phyloP scores from a whole-genome alignment of 2,797 vertebrate species.

The Philypnodon macrostomus region DNA sequence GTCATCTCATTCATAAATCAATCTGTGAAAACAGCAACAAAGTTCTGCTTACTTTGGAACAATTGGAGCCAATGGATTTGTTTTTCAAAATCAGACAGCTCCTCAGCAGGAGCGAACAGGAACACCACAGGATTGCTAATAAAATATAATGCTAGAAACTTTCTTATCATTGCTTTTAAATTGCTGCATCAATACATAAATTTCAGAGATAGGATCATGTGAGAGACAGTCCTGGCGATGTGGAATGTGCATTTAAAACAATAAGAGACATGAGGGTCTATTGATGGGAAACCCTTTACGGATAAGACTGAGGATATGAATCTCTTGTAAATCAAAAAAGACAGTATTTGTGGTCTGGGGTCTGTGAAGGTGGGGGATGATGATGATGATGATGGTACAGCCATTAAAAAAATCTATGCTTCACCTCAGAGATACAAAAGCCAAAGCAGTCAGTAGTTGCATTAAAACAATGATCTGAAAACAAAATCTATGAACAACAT shows the following conservation, averaged over 20 bases:
- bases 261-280: slow-evolving; percentile 65
- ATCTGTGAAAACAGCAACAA: too few relatives aligned
- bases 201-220: slow-evolving; percentile 8
- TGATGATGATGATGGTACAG: slow-evolving; percentile 44
- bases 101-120: too few relatives aligned
- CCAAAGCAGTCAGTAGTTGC: too few relatives aligned
- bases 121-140: too few relatives aligned
- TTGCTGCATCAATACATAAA: too few relatives aligned
- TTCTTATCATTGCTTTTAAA: neutral
- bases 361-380: slow-evolving; percentile 52
- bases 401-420: slow-evolving; percentile 51
- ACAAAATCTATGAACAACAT: too few relatives aligned
- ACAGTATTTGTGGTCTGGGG: slow-evolving; percentile 48
- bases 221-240: slow-evolving; percentile 61
- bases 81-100: too few relatives aligned
- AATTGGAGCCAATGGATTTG: too few relatives aligned
- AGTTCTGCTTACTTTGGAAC: too few relatives aligned
- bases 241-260: slow-evolving; percentile 67
- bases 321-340: slow-evolving; percentile 64
- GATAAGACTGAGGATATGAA: slow-evolving; percentile 59
- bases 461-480: too few relatives aligned
- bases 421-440: slow-evolving; percentile 14
- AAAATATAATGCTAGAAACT: too few relatives aligned
- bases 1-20: too few relatives aligned
- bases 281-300: slow-evolving; percentile 44